Evolutionary conservation across 2,113 vertebrate genomes (phyloP), one percentile per base, ranked within the genome.

Genomic region (Pyrgilauda ruficollis): DNA sequence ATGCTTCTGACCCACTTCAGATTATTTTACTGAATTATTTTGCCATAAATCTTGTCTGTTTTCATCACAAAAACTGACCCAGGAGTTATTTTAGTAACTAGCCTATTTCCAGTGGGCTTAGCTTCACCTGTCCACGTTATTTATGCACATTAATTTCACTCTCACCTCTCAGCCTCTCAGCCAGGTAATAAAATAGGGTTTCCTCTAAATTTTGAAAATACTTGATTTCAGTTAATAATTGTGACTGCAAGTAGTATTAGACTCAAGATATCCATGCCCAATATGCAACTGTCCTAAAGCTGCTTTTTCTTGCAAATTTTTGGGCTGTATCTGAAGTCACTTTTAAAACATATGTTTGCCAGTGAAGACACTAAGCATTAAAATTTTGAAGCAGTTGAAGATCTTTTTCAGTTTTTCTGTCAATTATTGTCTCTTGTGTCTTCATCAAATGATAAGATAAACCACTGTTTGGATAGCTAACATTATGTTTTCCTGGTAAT

Each of bases 1-100:
- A 93, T 82, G 62, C 27, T 91, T 86, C 78, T 70, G 76, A 93
- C 81, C 66, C 1, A 1, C 61, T 96, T 90, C 73, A 33, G 43
- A 84, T 95, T 85, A 39, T 97, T 93, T 94, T 80, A 92, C 95
- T 93, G 73, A 91, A 91, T 91, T 91, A 88, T 39, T 91, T 94
- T 37, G n/a, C 53, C 43, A 79, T 90, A 93, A 90, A 90, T 91
- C 66, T 72, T 94, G 52, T 21, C 47, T 90, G 49, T 89, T 96
- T 96, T 96, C 76, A 93, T 94, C 66, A 82, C 68, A 92, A 91
- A 89, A 64, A 91, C 78, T 90, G 81, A 84, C 73, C 81, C 82
- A 50, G 7, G 79, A 96, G 78, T 89, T 95, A 76, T 84, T 90
- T 89, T 76, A 87, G 77, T 81, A 92, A 67, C 79, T 91, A 50